phyloP scores from a whole-genome alignment of 64 coral and sea anemone genomes.

The Actinia equina region DNA sequence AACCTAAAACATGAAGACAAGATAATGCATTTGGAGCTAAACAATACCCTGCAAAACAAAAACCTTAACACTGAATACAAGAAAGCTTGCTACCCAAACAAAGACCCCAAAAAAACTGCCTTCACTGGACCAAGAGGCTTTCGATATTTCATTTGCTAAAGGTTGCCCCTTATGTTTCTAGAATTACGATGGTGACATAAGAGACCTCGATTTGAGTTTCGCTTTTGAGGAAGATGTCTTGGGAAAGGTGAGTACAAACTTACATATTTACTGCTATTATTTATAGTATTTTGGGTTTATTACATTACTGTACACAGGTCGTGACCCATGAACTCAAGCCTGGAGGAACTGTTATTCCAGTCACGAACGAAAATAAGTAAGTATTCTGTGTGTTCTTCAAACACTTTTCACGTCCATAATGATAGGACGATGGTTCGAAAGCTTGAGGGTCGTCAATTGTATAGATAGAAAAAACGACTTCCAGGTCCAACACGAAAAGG shows the following conservation, averaged over 20 bases:
- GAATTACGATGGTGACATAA: slow-evolving; percentile 90
- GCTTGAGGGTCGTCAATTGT: too few relatives aligned
- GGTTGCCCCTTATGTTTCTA: background rate
- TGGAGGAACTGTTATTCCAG: slow-evolving; percentile 66
- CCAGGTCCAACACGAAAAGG: too few relatives aligned
- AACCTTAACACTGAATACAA: too few relatives aligned
- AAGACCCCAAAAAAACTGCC: too few relatives aligned
- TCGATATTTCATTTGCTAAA: background rate
- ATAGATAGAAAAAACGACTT: too few relatives aligned
- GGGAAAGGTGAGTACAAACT: slow-evolving; percentile 63
- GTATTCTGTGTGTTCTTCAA: background rate
- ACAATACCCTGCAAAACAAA: too few relatives aligned
- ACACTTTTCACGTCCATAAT: too few relatives aligned
- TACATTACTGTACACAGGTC: slow-evolving; percentile 37
- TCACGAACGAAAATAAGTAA: slow-evolving; percentile 93
- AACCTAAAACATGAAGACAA: too few relatives aligned
- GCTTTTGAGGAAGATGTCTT: slow-evolving; percentile 96
- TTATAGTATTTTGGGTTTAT: background rate
- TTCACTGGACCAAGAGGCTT: slow-evolving; percentile 80
- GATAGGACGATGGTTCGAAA: too few relatives aligned
- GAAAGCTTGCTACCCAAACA: too few relatives aligned
- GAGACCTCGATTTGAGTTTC: slow-evolving; percentile 88
- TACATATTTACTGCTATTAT: background rate
- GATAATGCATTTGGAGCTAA: too few relatives aligned
- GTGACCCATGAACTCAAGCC: slow-evolving; percentile 92